Base-by-base conservation (phyloP, 2,888 invertebrate species). In the Mantis religiosa region DNA sequence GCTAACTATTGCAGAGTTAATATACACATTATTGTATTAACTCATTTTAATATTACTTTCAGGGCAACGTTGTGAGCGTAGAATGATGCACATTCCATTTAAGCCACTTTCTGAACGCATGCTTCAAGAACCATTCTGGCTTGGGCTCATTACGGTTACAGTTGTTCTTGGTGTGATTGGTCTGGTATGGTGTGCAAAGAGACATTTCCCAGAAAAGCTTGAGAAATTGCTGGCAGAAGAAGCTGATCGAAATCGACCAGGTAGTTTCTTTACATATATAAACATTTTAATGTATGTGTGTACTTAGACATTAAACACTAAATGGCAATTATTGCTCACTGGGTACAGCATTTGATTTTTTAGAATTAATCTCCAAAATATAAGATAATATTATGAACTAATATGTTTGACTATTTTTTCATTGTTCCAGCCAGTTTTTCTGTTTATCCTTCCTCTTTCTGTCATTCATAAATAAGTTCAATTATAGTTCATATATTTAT, bases 51-150 rank as follows among this genome's bases (percentile, higher is more conserved):
- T 71, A 20, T 71, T 71, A 1, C 54, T 71, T 87, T 87, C 93
- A 93, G 95, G 95, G 86, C 92, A 93, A 91, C 95, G 95, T 90
- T 97, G 97, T 92, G 97, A 97, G 93, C 93, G 94, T 88, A 93
- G 95, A 83, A 95, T 96, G 93, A 94, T 96, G 91, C 95, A 96
- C 91, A 96, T 96, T 89, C 96, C 96, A 1, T 96, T 95, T 92
- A 96, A 95, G 91, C 96, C 96, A 7, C 94, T 97, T 28, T 97
- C 97, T 15, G 96, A 97, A 91, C 94, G 97, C 41, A 97, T 98
- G 96, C 94, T 98, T 54, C 96, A 97, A 91, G 97, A 98, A 92
- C 98, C 98, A 0, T 98, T 98, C 93, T 98, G 98, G 98, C 94
- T 98, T 84, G 98, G 98, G 0, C 94, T 98, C 82, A 97, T 98